Evolutionary conservation across 2,888 invertebrate genomes (phyloP), one percentile per base, ranked within the genome.

Genomic region (Synergus japonicus): DNA sequence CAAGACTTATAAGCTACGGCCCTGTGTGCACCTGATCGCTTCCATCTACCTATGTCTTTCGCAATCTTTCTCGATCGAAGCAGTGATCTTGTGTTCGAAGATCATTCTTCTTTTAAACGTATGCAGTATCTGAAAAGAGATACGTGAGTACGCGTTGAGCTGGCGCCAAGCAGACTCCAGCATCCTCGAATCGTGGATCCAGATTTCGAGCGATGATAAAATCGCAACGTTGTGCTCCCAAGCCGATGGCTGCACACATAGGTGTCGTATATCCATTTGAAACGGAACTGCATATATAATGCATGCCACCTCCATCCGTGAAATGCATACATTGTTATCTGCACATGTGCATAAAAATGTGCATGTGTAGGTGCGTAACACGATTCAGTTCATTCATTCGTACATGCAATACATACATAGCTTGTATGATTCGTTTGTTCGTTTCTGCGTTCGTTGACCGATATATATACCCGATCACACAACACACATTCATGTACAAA

Each of bases 171-270:
- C 83, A 79, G 83, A 79, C 83, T 83, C 80, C 80, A 79, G 76
- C 65, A 79, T 78, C 78, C 44, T 22, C 77, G 54, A 64, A 80
- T 80, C 81, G 80, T 79, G 83, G 81, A 83, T 83, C 83, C 79
- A 81, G 83, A 82, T 83, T 83, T 83, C 83, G 81, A 83, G 80
- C 79, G 83, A 77, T 79, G 83, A 83, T 83, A 81, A 82, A 83
- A 83, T 83, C 81, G 76, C 78, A 81, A 78, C 81, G 82, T 79
- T 81, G 79, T 76, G 81, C 77, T 78, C 81, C 77, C 46, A 44
- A 78, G 65, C 64, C 69, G 79, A 81, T 80, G 78, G 73, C 73
- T 77, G 78, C 80, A 82, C 79, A 49, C 41, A 22, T 18, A 15
- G 18, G 46, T 37, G 43, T 43, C 43, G 10, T 37, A 66, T 69